Evolutionary conservation across 2,797 vertebrate species (phyloP), one percentile per base, ranked within the genome.

Genomic region (Anguilla megastoma): DNA sequence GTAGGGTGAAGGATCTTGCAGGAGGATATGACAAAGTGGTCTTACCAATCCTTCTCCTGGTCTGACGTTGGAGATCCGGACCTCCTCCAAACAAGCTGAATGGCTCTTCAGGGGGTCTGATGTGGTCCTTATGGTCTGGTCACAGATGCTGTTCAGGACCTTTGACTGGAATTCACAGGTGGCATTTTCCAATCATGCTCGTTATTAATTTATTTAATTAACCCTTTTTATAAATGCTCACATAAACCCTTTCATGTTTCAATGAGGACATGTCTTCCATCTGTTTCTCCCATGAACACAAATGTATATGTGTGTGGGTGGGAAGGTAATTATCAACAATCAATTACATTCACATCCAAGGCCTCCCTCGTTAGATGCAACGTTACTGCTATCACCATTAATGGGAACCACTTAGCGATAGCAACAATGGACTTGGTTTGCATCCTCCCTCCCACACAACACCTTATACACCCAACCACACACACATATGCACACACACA

Each of bases 1-100:
- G 33, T 4, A 76, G 71, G 30, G 0, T 33, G 3, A 41, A 30
- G 30, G 69, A 6, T 74, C 30, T 16, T 33, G 71, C n/a, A 76
- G 33, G 3, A n/a, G 6, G 79, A 66, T n/a, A 48, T 30, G 7
- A 7, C 30, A 66, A 41, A 41, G 36, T 3, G 36, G 36, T 85
- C 97, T 97, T 94, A 99, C 98, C 98, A 99, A 93, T 90, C 98
- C 98, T 93, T 99, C 98, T 12, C 97, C 97, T 0, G 97, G 97
- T 90, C 96, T 97, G 91, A 98, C 96, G 86, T 98, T 96, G 54
- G 93, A 97, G 93, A 98, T 93, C 88, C 96, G 97, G 90, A 99
- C 97, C 88, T 98, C 97, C 33, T 98, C 97, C 92, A 99, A 93
- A 90, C 97, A 98, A 0, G 98, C 97, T 50, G 97, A 97, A 92